Percentiles rank a stretch among this genome's conserved stretches.
phyloP scores from a whole-genome alignment of 2,888 invertebrate genomes.

The Celastrina argiolus region DNA sequence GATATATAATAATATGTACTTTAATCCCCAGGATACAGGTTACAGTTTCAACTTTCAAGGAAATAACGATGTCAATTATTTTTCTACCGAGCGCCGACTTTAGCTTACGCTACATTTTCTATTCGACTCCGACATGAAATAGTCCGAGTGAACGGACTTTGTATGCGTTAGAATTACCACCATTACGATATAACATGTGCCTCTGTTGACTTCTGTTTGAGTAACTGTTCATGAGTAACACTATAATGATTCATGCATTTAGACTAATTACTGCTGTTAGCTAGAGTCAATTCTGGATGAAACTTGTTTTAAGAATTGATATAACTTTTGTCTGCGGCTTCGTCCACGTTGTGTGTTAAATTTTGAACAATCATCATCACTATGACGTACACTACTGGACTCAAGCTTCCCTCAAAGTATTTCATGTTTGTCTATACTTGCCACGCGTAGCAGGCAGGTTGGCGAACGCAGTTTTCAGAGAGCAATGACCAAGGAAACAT shows the following conservation, averaged over 20 bases:
- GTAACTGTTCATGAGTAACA: conserved; percentile 17
- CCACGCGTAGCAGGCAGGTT: too few species aligned
- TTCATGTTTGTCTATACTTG: too few species aligned
- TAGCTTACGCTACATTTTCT: background rate
- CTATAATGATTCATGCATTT: conserved; percentile 11
- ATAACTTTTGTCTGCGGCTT: too few species aligned
- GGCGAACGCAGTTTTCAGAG: too few species aligned
- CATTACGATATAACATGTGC: conserved; percentile 26
- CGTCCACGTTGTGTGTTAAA: too few species aligned
- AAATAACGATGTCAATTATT: conserved; percentile 10
- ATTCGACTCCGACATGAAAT: background rate
- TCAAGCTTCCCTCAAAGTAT: too few species aligned
- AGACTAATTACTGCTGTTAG: background rate
- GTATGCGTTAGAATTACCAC: conserved; percentile 21
- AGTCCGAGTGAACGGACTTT: conserved; percentile 20
- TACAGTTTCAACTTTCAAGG: background rate
- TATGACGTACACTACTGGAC: too few species aligned
- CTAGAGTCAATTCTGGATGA: background rate
- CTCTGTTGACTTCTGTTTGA: conserved; percentile 12
- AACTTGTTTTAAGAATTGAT: background rate
- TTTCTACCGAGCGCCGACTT: background rate
- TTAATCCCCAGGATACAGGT: background rate
- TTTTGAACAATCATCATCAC: too few species aligned
- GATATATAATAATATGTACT: background rate
- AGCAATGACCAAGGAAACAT: too few species aligned